A percentile compares a stretch with the other conserved stretches of the same genome.
These are phyloP conservation scores for Natator depressus DNA, from an alignment of 2,113 vertebrate genomes.

Conservation along the genomic window DNA sequence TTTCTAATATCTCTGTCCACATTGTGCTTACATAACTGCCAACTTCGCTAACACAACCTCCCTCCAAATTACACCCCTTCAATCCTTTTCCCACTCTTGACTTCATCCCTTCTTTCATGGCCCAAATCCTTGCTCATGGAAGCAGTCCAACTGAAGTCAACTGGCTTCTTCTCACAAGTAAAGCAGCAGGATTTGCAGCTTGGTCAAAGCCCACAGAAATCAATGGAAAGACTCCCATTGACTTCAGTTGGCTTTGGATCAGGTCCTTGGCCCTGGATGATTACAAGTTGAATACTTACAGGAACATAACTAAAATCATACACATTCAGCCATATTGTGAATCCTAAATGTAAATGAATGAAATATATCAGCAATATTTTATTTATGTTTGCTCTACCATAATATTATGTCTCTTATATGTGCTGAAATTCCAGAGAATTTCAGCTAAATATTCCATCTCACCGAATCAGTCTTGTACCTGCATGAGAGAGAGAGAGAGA, in stretches of 20 bases:
- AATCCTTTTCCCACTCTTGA: not conserved
- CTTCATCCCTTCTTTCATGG: not conserved
- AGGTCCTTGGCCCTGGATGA: not conserved
- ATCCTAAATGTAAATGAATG: not conserved
- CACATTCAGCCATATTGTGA: not conserved
- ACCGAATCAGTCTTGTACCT: not conserved
- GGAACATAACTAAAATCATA: not conserved
- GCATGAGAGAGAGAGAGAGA: not conserved
- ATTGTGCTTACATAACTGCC: not conserved
- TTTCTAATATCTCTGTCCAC: not conserved
- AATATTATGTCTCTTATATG: not conserved
- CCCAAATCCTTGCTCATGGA: not conserved
- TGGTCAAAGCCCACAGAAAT: not conserved
- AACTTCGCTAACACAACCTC: not conserved
- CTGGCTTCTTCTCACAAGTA: not conserved
- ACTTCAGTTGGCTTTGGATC: not conserved
- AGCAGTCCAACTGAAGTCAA: not conserved
- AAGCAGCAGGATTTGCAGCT: not conserved
- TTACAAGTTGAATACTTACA: not conserved
- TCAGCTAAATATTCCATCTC: not conserved
- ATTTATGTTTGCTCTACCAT: not conserved
- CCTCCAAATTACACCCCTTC: not conserved
- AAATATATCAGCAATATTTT: not conserved
- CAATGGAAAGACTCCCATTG: not conserved
- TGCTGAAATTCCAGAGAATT: not conserved